phyloP scores from a whole-genome alignment of 2,113 vertebrate genomes.

The Lathamus discolor region DNA sequence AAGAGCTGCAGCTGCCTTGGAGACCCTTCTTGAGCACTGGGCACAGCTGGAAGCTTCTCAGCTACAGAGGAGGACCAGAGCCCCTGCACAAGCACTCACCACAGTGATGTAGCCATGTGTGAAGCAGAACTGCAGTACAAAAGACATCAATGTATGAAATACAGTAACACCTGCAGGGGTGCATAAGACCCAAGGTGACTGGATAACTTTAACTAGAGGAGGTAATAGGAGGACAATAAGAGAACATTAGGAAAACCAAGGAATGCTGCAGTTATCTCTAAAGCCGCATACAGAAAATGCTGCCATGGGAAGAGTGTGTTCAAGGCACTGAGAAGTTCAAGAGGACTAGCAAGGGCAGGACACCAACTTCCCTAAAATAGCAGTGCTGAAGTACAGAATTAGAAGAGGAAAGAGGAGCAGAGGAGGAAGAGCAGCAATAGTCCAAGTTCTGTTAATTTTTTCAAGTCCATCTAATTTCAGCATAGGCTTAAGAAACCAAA shows the following conservation, averaged over 20 bases:
- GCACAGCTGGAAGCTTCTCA: neutral
- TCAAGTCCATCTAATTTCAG: neutral
- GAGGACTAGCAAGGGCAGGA: neutral
- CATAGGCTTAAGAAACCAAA: neutral
- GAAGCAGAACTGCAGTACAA: neutral
- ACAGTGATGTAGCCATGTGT: fast-evolving
- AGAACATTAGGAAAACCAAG: neutral
- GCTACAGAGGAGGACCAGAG: neutral
- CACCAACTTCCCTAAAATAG: neutral
- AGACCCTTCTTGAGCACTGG: neutral
- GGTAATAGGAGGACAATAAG: neutral
- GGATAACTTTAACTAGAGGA: neutral
- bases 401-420: neutral
- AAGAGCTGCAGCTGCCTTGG: neutral
- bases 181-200: neutral
- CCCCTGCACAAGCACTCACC: neutral
- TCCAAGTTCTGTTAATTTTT: neutral
- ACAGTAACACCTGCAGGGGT: neutral
- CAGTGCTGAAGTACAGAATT: neutral
- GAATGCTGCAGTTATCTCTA: neutral
- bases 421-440: neutral
- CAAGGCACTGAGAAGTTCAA: neutral
- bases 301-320: neutral
- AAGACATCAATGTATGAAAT: neutral
- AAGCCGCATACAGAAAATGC: neutral